Evolutionary conservation across 2,797 vertebrate genomes (phyloP).

Genomic region (Crenichthys baileyi): DNA sequence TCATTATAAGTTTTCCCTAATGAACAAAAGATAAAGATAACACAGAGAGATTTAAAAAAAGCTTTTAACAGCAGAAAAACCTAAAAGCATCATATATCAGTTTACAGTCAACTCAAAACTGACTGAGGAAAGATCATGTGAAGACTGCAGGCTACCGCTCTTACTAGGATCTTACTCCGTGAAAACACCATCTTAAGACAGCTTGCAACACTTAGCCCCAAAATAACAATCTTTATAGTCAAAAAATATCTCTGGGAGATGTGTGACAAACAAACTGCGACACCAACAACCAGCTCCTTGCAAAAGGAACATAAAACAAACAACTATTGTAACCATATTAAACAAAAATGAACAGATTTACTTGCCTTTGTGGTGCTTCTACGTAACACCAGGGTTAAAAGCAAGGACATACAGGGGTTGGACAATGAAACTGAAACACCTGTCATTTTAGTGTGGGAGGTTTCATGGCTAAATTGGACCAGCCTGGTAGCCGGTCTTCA

Average conservation of each 20-base stretch:
- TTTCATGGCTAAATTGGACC: too few species aligned
- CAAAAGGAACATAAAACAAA: background rate
- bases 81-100: slow-evolving; percentile 2
- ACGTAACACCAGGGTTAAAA: too few species aligned
- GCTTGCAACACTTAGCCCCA: slow-evolving; percentile 3
- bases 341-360: background rate
- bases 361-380: too few species aligned
- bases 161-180: background rate
- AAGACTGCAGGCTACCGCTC: slow-evolving; percentile 3
- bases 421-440: too few species aligned
- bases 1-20: too few species aligned
- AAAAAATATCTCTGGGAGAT: slow-evolving; percentile 44
- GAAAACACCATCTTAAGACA: background rate
- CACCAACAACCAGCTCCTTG: background rate
- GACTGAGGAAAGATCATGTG: slow-evolving; percentile 13
- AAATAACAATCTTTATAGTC: slow-evolving; percentile 44
- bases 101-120: background rate
- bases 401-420: too few species aligned
- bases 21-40: background rate
- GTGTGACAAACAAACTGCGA: background rate
- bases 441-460: too few species aligned
- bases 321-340: background rate
- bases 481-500: too few species aligned
- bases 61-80: slow-evolving; percentile 31
- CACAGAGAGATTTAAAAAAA: background rate